These are phyloP conservation scores for Physella acuta DNA, from an alignment of 1,140 invertebrate species.

Conservation along the genomic window DNA sequence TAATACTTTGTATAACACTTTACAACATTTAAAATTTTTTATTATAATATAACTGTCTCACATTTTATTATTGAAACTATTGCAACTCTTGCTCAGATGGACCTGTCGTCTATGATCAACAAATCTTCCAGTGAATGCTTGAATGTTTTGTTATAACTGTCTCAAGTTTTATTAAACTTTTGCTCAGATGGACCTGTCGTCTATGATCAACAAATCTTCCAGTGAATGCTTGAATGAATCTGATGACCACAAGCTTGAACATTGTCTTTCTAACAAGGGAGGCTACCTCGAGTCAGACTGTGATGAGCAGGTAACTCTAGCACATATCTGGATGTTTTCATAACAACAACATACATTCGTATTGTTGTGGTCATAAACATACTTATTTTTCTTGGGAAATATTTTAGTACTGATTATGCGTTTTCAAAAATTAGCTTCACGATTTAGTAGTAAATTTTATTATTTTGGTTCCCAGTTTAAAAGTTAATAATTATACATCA, in stretches of 20 bases:
- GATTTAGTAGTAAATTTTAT: no score
- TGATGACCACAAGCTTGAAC: slow-evolving; percentile 83
- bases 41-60: neutral
- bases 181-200: slow-evolving; percentile 81
- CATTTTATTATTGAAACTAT: slow-evolving; percentile 1
- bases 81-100: slow-evolving; percentile 74
- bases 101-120: slow-evolving; percentile 80
- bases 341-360: no score
- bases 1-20: no score
- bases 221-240: slow-evolving; percentile 97
- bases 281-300: slow-evolving; percentile 66
- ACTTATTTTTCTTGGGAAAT: no score
- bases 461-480: no score
- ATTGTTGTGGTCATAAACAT: no score
- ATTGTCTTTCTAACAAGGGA: slow-evolving; percentile 70
- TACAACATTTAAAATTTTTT: neutral
- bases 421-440: no score
- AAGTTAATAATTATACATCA: no score
- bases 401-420: no score
- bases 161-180: no score
- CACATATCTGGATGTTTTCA: no score
- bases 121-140: slow-evolving; percentile 92
- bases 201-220: slow-evolving; percentile 83
- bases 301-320: slow-evolving; percentile 58
- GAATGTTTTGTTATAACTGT: no score